Base-by-base conservation (phyloP, 64 coral and sea anemone species). In the Stylophora pistillata region DNA sequence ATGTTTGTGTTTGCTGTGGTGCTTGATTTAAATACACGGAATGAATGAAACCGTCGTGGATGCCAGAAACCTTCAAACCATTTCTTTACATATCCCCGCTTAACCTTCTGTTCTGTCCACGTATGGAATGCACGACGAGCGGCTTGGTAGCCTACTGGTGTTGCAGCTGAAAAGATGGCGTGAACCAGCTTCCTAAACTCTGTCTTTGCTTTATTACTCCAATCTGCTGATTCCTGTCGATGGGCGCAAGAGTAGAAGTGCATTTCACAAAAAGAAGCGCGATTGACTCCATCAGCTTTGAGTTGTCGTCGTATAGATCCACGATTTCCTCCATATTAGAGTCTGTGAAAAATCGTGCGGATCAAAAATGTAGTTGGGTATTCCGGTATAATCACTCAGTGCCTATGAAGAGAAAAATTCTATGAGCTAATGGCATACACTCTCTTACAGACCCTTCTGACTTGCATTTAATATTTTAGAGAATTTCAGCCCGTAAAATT, bases 251-350 rank as follows among this genome's bases (percentile, higher is more conserved):
- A 30, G 82, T 86, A 92, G 41, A 86, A 92, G 74, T 92, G 90
- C 83, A 92, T 76, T 56, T 92, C 90, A 79, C 90, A 92, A 17
- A 61, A 78, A 41, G 30, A 65, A 68, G 89, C 28, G 6, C 89
- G 72, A 16, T 59, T n/a, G 32, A 91, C 72, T 31, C 25, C 59
- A 72, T 86, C 83, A 55, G 59, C 37, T 71, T 71, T 74, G 12
- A 92, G 90, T 76, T 86, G 20, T 26, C 82, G 25, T 18, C 73
- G 28, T 56, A 79, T 85, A 23, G 72, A 78, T 86, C 86, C 90
- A 30, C 83, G 82, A 55, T 92, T 92, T 86, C 90, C 90, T 92
- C 90, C 82, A 75, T 92, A 82, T 73, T 92, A n/a, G n/a, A 74
- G 25, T 92, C 90, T 20, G 74, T 92, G 16, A 92, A 52, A 72